These are phyloP conservation scores for Diabrotica virgifera DNA, from an alignment of 1,140 invertebrate species.

Conservation along the genomic window DNA sequence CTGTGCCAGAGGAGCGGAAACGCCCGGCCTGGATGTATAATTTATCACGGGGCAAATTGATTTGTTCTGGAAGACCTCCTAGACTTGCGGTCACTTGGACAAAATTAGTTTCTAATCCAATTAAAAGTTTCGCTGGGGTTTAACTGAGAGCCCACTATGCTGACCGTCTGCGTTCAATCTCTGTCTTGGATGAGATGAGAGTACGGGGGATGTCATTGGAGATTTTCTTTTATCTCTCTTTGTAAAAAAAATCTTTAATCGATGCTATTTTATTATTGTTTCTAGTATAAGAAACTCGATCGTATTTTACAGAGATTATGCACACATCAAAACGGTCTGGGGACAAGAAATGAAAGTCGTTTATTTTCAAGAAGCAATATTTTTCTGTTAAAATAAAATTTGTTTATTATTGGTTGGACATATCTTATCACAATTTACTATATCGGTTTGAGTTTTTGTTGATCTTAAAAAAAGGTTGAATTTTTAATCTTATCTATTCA, in stretches of 20 bases:
- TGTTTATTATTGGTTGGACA: no score
- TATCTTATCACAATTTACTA: no score
- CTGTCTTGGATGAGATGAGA: conserved; percentile 1
- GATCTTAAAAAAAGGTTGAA: no score
- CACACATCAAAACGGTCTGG: no score
- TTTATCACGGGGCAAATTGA: conserved; percentile 35
- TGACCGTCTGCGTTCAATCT: conserved; percentile 16
- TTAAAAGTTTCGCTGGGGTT: conserved; percentile 45
- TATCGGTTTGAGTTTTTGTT: no score
- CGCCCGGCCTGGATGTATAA: conserved; percentile 23
- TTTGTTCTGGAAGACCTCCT: conserved; percentile 31
- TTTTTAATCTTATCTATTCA: no score
- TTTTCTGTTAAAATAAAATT: no score
- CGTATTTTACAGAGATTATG: no score
- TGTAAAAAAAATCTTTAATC: neutral
- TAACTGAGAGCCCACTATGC: conserved; percentile 24
- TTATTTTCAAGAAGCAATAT: no score
- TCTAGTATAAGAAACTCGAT: no score
- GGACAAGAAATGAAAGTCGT: no score
- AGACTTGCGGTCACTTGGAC: conserved; percentile 40
- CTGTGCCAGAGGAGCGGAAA: conserved; percentile 13
- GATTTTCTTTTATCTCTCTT: neutral
- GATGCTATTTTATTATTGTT: neutral
- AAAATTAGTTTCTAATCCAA: conserved; percentile 49
- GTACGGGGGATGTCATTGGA: neutral